phyloP scores from a whole-genome alignment of 2,113 vertebrate species.

The Ardeotis arabs region DNA sequence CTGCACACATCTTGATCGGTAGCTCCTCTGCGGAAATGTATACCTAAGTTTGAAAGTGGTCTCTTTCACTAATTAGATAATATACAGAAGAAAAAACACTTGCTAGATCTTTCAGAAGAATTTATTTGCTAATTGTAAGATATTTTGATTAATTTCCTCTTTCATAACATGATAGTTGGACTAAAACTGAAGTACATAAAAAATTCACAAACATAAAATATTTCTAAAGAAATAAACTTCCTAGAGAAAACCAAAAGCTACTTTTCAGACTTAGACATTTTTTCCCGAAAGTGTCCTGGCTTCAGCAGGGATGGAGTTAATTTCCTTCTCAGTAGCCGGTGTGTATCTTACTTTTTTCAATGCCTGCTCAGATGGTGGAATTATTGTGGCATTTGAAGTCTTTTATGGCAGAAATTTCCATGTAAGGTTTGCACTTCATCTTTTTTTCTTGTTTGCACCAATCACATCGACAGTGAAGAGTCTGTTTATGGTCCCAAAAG shows the following conservation, averaged over 20 bases:
- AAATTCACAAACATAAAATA: neutral
- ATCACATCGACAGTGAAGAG: fast-evolving
- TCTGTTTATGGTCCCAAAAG: neutral
- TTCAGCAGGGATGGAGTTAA: too few species aligned
- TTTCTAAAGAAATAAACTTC: neutral
- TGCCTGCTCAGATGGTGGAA: neutral
- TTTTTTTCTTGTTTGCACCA: neutral
- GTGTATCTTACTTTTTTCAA: neutral
- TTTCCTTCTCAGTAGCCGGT: too few species aligned
- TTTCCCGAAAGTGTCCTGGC: neutral
- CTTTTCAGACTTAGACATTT: neutral
- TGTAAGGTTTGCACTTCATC: neutral
- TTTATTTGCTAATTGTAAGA: neutral
- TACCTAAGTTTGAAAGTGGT: neutral
- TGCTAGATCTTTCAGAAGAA: neutral
- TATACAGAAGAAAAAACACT: neutral
- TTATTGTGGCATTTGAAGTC: neutral
- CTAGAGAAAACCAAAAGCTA: neutral
- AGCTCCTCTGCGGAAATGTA: neutral
- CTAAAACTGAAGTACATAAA: neutral
- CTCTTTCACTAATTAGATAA: neutral
- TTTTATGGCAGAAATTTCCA: neutral
- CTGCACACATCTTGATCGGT: neutral
- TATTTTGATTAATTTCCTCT: neutral
- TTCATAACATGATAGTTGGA: neutral